Evolutionary conservation across 2,888 invertebrate genomes (phyloP).

Genomic region (Deilephila porcellus): DNA sequence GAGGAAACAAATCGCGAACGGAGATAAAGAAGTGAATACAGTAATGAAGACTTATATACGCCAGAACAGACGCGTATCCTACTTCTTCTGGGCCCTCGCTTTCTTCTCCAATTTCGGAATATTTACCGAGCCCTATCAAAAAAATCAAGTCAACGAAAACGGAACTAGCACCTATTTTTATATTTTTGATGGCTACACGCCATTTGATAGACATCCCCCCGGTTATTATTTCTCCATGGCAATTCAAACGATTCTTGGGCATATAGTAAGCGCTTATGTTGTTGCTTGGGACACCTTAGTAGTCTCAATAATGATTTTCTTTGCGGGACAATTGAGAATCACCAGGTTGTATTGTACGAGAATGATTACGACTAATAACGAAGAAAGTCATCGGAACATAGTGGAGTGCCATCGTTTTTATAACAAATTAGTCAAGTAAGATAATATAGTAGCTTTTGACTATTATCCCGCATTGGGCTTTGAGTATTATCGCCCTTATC

Average conservation of each 20-base stretch:
- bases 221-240: conserved; percentile 64
- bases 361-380: conserved; percentile 40
- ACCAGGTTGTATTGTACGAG: conserved; percentile 52
- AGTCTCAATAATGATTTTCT: conserved; percentile 67
- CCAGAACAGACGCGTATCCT: conserved; percentile 57
- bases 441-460: neutral
- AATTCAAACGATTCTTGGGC: conserved; percentile 60
- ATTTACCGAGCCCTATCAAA: conserved; percentile 63
- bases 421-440: conserved; percentile 54
- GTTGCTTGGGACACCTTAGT: conserved; percentile 67
- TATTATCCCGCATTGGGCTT: no score
- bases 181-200: conserved; percentile 65
- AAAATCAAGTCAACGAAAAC: conserved; percentile 55
- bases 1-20: conserved; percentile 47
- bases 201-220: conserved; percentile 58
- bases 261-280: conserved; percentile 60
- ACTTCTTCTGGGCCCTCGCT: conserved; percentile 61
- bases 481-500: no score
- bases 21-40: conserved; percentile 40
- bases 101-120: conserved; percentile 60
- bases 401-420: conserved; percentile 59
- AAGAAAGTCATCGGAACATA: conserved; percentile 56
- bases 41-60: conserved; percentile 56
- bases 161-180: conserved; percentile 57
- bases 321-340: conserved; percentile 66